Percentiles rank a stretch among this genome's conserved stretches.
Evolutionary conservation across 2,888 invertebrate genomes (phyloP).

Genomic region (Tiliacea citrago): DNA sequence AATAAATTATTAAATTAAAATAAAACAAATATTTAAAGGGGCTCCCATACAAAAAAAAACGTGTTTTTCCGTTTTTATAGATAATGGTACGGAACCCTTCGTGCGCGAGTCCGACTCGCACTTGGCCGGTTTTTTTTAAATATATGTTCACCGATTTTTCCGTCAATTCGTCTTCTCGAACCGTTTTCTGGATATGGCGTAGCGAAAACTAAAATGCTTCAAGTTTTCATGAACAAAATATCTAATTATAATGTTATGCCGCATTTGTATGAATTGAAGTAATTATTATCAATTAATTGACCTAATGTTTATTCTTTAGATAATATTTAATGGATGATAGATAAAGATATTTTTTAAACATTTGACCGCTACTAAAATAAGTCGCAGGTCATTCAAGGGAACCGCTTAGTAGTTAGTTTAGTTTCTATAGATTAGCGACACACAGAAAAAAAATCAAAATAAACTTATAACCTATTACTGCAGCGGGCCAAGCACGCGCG

Average conservation of each 20-base stretch:
- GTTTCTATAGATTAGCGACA: fast-evolving
- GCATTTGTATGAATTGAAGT: neutral
- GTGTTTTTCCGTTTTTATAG: too few species aligned
- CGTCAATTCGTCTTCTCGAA: too few species aligned
- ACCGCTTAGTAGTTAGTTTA: neutral
- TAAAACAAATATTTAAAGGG: too few species aligned
- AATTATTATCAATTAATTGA: constrained; percentile 18
- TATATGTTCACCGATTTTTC: too few species aligned
- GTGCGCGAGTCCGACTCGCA: too few species aligned
- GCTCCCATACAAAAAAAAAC: too few species aligned
- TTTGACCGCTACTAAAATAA: constrained; percentile 8
- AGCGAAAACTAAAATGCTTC: neutral
- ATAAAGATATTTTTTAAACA: constrained; percentile 5
- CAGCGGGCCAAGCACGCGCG: too few species aligned
- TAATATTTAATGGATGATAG: constrained; percentile 5
- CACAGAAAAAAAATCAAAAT: neutral
- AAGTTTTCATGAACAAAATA: constrained; percentile 3
- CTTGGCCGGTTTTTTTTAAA: too few species aligned
- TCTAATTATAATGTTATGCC: neutral
- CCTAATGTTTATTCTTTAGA: constrained; percentile 16
- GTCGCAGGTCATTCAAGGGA: neutral
- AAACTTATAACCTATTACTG: neutral
- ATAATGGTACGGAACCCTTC: too few species aligned
- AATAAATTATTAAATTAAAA: too few species aligned
- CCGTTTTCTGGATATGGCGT: neutral